phyloP scores from a whole-genome alignment of 2,888 invertebrate genomes.

The Anodontia alba region DNA sequence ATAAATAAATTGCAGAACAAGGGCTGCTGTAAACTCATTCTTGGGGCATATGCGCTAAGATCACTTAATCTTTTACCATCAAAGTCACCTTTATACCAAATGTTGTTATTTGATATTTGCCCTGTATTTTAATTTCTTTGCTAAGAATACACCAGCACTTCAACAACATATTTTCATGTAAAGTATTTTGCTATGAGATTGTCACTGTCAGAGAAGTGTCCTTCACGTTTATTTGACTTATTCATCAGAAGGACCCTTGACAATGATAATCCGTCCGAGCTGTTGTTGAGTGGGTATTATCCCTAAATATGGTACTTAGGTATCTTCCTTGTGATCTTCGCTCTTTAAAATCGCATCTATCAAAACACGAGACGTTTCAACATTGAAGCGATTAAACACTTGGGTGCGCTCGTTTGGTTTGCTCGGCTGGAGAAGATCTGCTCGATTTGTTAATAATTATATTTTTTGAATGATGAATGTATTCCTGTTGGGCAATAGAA shows the following conservation, averaged over 20 bases:
- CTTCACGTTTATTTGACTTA: conserved; percentile 51
- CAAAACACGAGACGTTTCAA: conserved; percentile 44
- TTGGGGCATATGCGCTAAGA: too few species aligned
- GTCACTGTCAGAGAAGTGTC: conserved; percentile 15
- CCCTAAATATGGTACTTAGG: conserved; percentile 43
- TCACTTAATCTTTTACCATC: not conserved
- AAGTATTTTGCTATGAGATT: conserved; percentile 15
- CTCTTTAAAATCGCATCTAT: conserved; percentile 54
- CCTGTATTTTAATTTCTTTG: not conserved
- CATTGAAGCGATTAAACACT: conserved; percentile 48
- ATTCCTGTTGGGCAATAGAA: not conserved
- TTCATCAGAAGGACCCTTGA: conserved; percentile 42
- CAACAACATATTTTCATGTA: not conserved
- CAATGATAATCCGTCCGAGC: conserved; percentile 41
- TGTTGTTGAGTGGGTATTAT: conserved; percentile 49
- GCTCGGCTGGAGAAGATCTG: not conserved
- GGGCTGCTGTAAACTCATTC: too few species aligned
- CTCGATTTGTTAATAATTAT: conserved; percentile 7
- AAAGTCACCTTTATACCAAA: not conserved
- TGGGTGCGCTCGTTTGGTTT: conserved; percentile 51
- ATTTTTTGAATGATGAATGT: conserved; percentile 5
- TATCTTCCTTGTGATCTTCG: conserved; percentile 49
- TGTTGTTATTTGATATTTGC: not conserved
- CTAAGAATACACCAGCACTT: not conserved
- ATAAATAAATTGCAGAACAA: too few species aligned